phyloP scores from a whole-genome alignment of 53 echinoderm and acorn worm species.

The Mesocentrotus franciscanus region DNA sequence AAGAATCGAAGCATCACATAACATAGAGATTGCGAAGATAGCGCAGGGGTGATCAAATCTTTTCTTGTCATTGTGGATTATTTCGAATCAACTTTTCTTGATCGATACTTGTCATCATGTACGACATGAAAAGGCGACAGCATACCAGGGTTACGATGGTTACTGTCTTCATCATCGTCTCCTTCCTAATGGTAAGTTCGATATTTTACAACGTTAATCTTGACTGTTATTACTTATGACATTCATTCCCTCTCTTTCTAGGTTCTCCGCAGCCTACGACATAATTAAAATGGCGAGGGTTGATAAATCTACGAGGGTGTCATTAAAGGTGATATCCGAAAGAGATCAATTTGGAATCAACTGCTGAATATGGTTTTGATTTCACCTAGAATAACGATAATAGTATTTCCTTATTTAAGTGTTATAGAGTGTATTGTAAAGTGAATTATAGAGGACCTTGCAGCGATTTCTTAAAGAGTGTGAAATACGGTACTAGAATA shows the following conservation, averaged over 20 bases:
- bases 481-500: background rate
- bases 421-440: too few relatives aligned
- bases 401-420: background rate
- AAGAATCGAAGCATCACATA: background rate
- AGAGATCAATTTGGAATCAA: background rate
- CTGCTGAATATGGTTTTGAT: background rate
- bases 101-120: background rate
- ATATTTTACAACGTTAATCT: background rate
- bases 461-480: background rate
- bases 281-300: slow-evolving; percentile 38
- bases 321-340: slow-evolving; percentile 26
- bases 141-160: background rate
- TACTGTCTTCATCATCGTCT: background rate
- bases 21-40: background rate
- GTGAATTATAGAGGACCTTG: too few relatives aligned
- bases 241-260: background rate
- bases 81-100: slow-evolving; percentile 6
- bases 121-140: background rate
- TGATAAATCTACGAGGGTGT: background rate
- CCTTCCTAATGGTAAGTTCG: slow-evolving; percentile 23
- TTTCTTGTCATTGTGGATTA: slow-evolving; percentile 31
- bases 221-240: slow-evolving; percentile 1
- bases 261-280: background rate
- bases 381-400: background rate
- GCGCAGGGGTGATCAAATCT: background rate